Conservation (phyloP, 2,113 vertebrate genomes). For the Rhea americana region DNA sequence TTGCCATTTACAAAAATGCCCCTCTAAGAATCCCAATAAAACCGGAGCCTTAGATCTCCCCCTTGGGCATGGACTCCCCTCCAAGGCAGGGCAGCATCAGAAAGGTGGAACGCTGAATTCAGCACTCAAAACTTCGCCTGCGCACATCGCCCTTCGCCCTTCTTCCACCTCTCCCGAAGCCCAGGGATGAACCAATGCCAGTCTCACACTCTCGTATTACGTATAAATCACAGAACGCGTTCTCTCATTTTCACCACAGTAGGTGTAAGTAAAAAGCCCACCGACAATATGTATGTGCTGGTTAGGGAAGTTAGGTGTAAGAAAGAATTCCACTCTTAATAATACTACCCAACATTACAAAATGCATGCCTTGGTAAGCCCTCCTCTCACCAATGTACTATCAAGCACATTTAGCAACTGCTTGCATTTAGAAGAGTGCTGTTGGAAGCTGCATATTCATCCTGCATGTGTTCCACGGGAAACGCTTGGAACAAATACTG, state of each 20-base stretch:
- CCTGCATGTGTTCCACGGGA: fast-evolving
- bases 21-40: background rate
- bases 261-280: background rate
- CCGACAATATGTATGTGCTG: background rate
- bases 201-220: background rate
- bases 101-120: background rate
- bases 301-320: background rate
- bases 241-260: background rate
- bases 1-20: background rate
- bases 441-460: fast-evolving
- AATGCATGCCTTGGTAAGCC: fast-evolving
- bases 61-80: background rate
- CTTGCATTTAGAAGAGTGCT: background rate
- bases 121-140: background rate
- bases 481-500: background rate
- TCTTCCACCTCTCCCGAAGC: background rate
- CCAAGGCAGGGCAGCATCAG: background rate
- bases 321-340: background rate
- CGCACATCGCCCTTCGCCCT: background rate
- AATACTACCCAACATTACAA: fast-evolving
- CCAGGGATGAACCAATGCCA: background rate
- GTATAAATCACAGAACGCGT: background rate
- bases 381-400: background rate
- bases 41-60: fast-evolving
- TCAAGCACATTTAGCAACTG: background rate